These are phyloP conservation scores for Calephelis nemesis DNA, from an alignment of 1,140 invertebrate species.

Conservation along the genomic window DNA sequence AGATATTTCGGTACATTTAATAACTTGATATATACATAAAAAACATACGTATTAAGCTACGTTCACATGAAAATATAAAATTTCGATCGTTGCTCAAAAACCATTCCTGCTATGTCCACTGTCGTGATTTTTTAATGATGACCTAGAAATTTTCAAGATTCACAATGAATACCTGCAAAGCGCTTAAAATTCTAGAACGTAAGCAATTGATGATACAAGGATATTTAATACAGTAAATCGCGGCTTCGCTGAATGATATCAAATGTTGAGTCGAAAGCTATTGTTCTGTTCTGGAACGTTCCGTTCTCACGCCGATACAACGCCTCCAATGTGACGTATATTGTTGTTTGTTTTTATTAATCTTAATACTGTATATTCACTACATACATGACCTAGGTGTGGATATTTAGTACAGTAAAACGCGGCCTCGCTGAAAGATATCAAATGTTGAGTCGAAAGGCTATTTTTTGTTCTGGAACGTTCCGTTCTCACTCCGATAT, in stretches of 20 bases:
- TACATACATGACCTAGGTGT: no score
- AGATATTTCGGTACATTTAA: no score
- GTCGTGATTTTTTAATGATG: no score
- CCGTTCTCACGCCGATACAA: slow-evolving; percentile 13
- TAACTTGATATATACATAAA: no score
- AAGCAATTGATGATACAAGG: slow-evolving; percentile 11
- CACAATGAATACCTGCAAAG: background rate
- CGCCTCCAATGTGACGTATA: background rate
- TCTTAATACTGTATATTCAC: no score
- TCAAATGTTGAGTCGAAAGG: slow-evolving; percentile 16
- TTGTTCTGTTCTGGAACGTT: slow-evolving; percentile 11
- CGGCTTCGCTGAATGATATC: slow-evolving; percentile 9
- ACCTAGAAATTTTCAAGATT: no score
- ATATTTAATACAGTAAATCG: slow-evolving; percentile 10
- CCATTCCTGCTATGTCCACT: no score
- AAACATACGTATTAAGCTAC: no score
- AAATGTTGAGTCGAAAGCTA: slow-evolving; percentile 17
- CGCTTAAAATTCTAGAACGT: background rate
- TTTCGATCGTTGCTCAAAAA: no score
- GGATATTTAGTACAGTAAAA: slow-evolving; percentile 7
- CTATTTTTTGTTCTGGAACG: slow-evolving; percentile 12
- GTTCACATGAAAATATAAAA: no score
- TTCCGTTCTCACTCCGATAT: slow-evolving; percentile 10
- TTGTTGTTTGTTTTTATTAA: no score
- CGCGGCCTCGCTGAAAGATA: slow-evolving; percentile 11